phyloP scores from a whole-genome alignment of 2,797 vertebrate species.

The Mormyrus proboscirostris region DNA sequence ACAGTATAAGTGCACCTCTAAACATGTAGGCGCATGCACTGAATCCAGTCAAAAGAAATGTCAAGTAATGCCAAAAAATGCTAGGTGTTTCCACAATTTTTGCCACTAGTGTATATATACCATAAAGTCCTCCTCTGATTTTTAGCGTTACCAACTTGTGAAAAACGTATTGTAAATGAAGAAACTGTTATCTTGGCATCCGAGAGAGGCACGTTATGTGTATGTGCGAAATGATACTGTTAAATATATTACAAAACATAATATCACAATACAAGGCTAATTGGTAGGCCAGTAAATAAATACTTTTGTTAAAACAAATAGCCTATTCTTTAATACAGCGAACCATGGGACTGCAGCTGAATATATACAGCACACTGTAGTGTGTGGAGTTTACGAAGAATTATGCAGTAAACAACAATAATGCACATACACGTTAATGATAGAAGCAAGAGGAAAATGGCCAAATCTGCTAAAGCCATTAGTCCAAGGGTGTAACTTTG shows the following conservation, averaged over 20 bases:
- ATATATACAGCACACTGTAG: neutral
- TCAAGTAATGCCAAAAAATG: neutral
- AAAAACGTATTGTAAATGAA: neutral
- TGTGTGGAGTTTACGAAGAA: neutral
- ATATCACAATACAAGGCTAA: neutral
- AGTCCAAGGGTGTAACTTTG: neutral
- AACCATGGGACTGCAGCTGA: neutral
- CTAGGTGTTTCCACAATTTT: neutral
- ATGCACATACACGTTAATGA: neutral
- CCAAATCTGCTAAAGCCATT: neutral
- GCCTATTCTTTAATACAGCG: neutral
- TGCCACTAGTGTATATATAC: neutral
- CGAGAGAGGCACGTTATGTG: neutral
- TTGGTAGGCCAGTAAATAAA: neutral
- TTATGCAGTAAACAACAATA: neutral
- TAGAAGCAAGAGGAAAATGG: neutral
- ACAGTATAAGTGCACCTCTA: neutral
- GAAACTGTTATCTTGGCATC: neutral
- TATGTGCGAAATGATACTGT: neutral
- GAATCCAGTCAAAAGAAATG: neutral
- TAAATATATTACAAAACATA: neutral
- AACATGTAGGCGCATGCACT: neutral
- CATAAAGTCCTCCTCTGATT: neutral
- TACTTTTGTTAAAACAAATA: neutral
- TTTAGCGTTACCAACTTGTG: neutral